These are phyloP conservation scores for Cydia pomonella DNA, from an alignment of 1,140 invertebrate genomes.

Conservation along the genomic window DNA sequence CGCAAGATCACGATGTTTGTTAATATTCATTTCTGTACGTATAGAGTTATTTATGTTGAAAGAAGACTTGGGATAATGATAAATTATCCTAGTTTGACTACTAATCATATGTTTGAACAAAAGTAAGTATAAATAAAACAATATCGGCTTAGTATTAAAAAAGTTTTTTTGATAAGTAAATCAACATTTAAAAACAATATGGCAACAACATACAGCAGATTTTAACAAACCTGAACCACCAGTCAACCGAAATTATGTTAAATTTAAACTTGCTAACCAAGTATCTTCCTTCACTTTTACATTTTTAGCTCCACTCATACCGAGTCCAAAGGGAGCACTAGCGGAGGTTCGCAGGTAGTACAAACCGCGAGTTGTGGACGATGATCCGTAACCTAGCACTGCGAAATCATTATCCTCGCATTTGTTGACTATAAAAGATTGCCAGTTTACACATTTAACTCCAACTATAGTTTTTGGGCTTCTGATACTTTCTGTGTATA, in stretches of 20 bases:
- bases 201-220: conserved; percentile 44
- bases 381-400: conserved; percentile 81
- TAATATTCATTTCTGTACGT: neutral
- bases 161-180: neutral
- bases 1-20: neutral
- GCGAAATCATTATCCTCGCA: conserved; percentile 69
- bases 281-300: conserved; percentile 37
- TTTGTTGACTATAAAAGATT: conserved; percentile 74
- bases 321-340: conserved; percentile 78
- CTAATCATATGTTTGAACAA: too few relatives aligned
- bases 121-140: neutral
- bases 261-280: conserved; percentile 44
- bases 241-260: conserved; percentile 34
- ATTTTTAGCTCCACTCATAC: conserved; percentile 64
- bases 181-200: conserved; percentile 38
- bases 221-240: neutral
- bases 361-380: conserved; percentile 72
- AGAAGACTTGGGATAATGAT: neutral
- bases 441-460: conserved; percentile 74
- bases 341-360: conserved; percentile 81
- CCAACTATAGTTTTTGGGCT: conserved; percentile 79
- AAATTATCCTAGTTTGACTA: neutral
- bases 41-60: neutral
- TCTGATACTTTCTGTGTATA: conserved; percentile 82
- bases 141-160: neutral